Evolutionary conservation across 2,113 vertebrate species (phyloP), one percentile per base, ranked within the genome.

Genomic region (Serinus canaria): DNA sequence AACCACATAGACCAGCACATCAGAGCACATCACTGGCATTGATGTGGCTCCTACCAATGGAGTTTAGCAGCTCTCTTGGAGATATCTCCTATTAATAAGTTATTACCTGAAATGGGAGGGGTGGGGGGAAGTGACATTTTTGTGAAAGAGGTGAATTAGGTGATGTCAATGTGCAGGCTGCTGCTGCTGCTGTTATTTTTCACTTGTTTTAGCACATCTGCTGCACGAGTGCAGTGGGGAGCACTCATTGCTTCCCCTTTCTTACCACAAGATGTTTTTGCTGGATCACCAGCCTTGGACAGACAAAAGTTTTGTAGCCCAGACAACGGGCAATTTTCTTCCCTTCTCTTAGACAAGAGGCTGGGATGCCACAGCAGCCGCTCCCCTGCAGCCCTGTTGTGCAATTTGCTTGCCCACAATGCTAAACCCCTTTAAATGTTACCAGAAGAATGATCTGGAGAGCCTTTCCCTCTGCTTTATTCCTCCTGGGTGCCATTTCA

Each of bases 161-260:
- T 62, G 35, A 39, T 59, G 39, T 59, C 60, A 75, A 10, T n/a
- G 59, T 2, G 0, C 39, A 21, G 27, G 8, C 63, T 60, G 50
- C 64, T 76, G 63, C 64, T 76, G 63, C 21, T 86, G 52, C 52
- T 53, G 50, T 17, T 52, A 14, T 77, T 90, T 87, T 66, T 56
- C 69, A 30, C 63, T 66, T 62, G 35, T 23, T 82, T 53, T 35
- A 76, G 44, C 27, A 35, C 21, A n/a, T 58, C 47, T 15, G 7
- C 64, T 44, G 30, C 21, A n/a, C 0, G 0, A 50, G 25, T 4
- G 4, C 3, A 3, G 33, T 33, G 70, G 25, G 67, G 53, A 82
- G 30, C 58, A 41, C 30, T 39, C 41, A 5, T 35, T 1, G 0
- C 47, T 69, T 31, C 43, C 31, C 18, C 2, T 53, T 62, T 75